Percentiles rank a stretch among this genome's conserved stretches.
phyloP scores from a whole-genome alignment of 2,888 invertebrate genomes.

The Crocallis elinguaria region DNA sequence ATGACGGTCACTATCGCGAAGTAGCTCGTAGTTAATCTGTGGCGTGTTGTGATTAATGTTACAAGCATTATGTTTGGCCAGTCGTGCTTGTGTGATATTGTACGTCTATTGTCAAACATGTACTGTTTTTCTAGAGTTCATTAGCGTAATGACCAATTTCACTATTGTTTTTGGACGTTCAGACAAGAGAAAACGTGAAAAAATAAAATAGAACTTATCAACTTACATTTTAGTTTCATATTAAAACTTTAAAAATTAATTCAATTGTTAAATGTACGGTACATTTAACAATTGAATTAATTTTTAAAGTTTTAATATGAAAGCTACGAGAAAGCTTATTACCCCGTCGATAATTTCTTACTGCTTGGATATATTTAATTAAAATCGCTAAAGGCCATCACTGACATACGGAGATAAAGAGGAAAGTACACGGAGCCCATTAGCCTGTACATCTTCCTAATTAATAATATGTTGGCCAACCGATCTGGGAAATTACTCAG shows the following conservation, averaged over 20 bases:
- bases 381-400: conserved; percentile 34
- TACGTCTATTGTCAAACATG: not conserved
- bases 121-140: not conserved
- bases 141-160: conserved; percentile 4
- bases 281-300: no score
- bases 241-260: no score
- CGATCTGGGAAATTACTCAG: conserved; percentile 14
- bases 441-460: conserved; percentile 36
- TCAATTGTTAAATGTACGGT: no score
- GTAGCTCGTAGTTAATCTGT: conserved; percentile 9
- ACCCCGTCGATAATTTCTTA: not conserved
- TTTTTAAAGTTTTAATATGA: no score
- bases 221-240: no score
- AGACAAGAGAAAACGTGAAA: not conserved
- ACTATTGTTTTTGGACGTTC: not conserved
- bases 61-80: conserved; percentile 12
- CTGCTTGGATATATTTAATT: conserved; percentile 12
- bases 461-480: conserved; percentile 32
- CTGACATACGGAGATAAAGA: conserved; percentile 26
- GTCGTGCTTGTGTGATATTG: conserved; percentile 6
- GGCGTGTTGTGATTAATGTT: conserved; percentile 22
- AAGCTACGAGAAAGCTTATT: conserved; percentile 10
- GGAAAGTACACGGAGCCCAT: conserved; percentile 32
- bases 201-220: no score
- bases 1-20: conserved; percentile 8